Percentiles rank a stretch among this genome's conserved stretches.
Conservation (phyloP, 2,888 invertebrate species). For the Agelastica alni region DNA sequence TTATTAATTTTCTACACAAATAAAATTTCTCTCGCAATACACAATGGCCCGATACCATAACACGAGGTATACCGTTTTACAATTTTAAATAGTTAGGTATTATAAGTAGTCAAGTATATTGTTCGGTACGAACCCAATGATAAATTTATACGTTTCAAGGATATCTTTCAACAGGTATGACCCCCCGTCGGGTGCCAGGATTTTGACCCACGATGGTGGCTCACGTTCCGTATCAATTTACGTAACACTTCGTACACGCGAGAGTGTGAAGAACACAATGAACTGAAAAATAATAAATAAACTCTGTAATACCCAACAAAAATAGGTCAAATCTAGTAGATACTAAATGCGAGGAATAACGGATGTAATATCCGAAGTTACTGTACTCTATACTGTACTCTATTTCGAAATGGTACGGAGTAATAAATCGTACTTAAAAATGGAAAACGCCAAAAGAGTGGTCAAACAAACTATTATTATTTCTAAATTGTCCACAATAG, state of each 20-base stretch:
- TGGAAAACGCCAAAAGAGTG: too few species aligned
- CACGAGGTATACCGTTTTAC: slow-evolving; percentile 4
- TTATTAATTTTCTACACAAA: neutral
- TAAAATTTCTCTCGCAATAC: neutral
- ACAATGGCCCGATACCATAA: slow-evolving; percentile 11
- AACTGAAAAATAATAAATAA: too few species aligned
- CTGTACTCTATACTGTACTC: too few species aligned
- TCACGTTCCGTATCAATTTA: slow-evolving; percentile 21
- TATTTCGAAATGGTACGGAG: too few species aligned
- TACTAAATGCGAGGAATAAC: too few species aligned
- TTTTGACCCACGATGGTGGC: slow-evolving; percentile 38
- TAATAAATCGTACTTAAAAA: too few species aligned
- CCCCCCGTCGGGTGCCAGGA: slow-evolving; percentile 35
- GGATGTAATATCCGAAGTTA: too few species aligned
- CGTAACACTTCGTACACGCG: slow-evolving; percentile 19
- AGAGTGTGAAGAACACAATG: neutral
- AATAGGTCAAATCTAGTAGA: too few species aligned
- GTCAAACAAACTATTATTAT: too few species aligned
- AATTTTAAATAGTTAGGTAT: slow-evolving; percentile 13
- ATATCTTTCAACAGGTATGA: slow-evolving; percentile 35
- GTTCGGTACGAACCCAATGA: slow-evolving; percentile 12
- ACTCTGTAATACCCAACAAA: too few species aligned
- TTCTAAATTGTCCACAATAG: too few species aligned
- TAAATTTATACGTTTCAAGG: slow-evolving; percentile 26
- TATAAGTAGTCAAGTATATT: slow-evolving; percentile 14